Conservation (phyloP, 2,113 vertebrate species). For the Scalopus aquaticus region DNA sequence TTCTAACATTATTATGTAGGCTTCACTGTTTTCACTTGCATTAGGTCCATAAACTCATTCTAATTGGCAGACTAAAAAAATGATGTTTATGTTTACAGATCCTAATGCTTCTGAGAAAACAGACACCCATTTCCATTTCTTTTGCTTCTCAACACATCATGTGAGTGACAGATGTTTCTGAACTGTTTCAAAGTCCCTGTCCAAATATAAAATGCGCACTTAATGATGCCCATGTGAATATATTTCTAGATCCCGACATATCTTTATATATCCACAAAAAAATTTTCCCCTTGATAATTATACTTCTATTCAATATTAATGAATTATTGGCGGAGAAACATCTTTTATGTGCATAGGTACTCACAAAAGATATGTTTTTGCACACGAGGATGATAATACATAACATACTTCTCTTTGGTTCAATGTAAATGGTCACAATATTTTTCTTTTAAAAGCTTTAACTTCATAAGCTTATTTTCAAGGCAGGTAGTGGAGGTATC, state of each 20-base stretch:
- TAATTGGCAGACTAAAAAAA: constrained; percentile 74
- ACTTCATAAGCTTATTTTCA: constrained; percentile 61
- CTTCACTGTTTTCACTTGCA: constrained; percentile 74
- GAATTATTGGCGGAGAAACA: constrained; percentile 54
- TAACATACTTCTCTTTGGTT: background rate
- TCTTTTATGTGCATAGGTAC: background rate
- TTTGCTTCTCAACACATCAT: constrained; percentile 60
- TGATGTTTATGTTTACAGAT: constrained; percentile 68
- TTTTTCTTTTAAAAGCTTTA: constrained; percentile 51
- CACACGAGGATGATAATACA: background rate
- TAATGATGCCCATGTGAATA: constrained; percentile 63
- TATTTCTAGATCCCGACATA: constrained; percentile 35
- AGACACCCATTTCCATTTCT: constrained; percentile 60
- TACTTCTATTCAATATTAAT: constrained; percentile 69
- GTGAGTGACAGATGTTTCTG: constrained; percentile 70
- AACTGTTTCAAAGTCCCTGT: constrained; percentile 49
- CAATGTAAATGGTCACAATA: background rate
- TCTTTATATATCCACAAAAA: constrained; percentile 62
- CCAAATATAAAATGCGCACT: constrained; percentile 70
- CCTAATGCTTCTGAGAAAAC: constrained; percentile 66
- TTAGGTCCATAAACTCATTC: constrained; percentile 75
- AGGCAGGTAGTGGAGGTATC: constrained; percentile 57
- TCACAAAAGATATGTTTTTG: constrained; percentile 36
- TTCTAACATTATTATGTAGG: constrained; percentile 65
- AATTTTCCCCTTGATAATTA: constrained; percentile 63